Conservation (phyloP, 2,113 vertebrate species). For the Lontra canadensis region DNA sequence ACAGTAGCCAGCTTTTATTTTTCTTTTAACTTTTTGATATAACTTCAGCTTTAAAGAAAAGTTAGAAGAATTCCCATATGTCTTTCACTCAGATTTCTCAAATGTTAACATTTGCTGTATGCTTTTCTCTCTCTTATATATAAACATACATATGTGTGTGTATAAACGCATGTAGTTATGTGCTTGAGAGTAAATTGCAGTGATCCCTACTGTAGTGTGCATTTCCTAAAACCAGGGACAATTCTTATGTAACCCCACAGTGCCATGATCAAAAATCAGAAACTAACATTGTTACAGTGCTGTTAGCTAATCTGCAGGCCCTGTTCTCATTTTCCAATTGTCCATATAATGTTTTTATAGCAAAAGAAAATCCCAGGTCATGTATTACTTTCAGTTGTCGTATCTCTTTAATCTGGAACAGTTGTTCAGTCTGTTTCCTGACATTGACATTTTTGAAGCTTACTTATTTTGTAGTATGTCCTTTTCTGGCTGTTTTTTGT, state of each 20-base stretch:
- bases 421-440: not conserved
- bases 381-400: not conserved
- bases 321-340: not conserved
- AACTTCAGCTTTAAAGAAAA: conserved; percentile 17
- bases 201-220: not conserved
- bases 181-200: not conserved
- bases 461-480: not conserved
- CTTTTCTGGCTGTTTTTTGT: not conserved
- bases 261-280: not conserved
- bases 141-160: not conserved
- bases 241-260: not conserved
- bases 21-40: conserved; percentile 21
- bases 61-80: not conserved
- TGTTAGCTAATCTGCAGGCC: not conserved
- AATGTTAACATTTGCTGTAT: not conserved
- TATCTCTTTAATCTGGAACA: not conserved
- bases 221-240: conserved; percentile 21
- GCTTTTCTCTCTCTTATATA: not conserved
- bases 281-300: not conserved
- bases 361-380: conserved; percentile 18
- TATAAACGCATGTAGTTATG: not conserved
- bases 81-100: not conserved
- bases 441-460: not conserved
- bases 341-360: not conserved
- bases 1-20: not conserved